Percentiles rank a stretch among this genome's conserved stretches.
Conservation (phyloP, 2,113 vertebrate species). For the Dascyllus trimaculatus region DNA sequence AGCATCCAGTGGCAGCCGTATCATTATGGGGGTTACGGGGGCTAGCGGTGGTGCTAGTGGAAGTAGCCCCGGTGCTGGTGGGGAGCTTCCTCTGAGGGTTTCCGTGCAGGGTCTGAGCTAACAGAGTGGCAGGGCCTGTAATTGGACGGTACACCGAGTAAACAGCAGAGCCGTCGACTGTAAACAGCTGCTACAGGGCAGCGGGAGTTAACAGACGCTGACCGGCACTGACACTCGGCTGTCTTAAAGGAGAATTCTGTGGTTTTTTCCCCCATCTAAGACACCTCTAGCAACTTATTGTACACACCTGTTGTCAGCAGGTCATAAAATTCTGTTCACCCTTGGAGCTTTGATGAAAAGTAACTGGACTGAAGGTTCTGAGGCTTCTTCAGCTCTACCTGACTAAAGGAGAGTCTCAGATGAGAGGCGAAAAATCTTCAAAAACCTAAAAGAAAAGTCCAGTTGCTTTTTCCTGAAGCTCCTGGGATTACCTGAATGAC, state of each 20-base stretch:
- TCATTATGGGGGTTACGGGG: constrained; percentile 23
- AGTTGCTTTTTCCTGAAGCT: too few relatives aligned
- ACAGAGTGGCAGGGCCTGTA: constrained; percentile 27
- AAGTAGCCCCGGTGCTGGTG: constrained; percentile 10
- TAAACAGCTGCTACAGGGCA: constrained; percentile 9
- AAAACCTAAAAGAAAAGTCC: too few relatives aligned
- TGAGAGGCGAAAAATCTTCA: too few relatives aligned
- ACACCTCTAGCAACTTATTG: too few relatives aligned
- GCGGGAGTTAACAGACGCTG: constrained; percentile 2
- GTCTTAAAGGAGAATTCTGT: not conserved
- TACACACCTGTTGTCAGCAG: too few relatives aligned
- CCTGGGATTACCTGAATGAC: too few relatives aligned
- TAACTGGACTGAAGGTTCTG: too few relatives aligned
- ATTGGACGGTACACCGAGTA: constrained; percentile 36
- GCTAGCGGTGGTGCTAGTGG: constrained; percentile 2
- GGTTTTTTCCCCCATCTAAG: too few relatives aligned
- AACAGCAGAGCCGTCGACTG: constrained; percentile 16
- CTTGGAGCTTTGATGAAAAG: too few relatives aligned
- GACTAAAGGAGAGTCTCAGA: too few relatives aligned
- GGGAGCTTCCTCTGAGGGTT: constrained; percentile 21
- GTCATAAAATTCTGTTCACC: too few relatives aligned
- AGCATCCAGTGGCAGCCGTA: constrained; percentile 14
- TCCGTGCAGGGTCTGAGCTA: constrained; percentile 2
- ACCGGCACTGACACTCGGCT: not conserved
- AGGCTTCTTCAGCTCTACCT: too few relatives aligned